These are phyloP conservation scores for Callimico goeldii DNA, from an alignment of 2,797 vertebrate species.

Conservation along the genomic window DNA sequence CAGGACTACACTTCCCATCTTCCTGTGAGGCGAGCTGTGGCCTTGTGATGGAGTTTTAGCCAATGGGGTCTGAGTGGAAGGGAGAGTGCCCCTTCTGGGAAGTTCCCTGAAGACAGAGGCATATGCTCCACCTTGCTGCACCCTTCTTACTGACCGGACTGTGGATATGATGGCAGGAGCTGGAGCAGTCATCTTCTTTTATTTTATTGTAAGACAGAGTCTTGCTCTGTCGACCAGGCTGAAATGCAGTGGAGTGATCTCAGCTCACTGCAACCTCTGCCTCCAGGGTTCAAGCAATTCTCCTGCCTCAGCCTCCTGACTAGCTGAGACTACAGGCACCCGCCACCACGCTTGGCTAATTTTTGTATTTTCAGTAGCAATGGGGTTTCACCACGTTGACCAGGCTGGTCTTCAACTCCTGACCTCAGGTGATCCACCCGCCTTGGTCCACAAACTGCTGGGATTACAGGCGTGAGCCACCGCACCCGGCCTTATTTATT, in stretches of 20 bases:
- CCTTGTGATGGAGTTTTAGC: background rate
- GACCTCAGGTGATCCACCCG: background rate
- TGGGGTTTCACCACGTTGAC: background rate
- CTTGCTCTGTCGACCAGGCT: background rate
- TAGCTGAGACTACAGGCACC: background rate
- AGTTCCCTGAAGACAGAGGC: background rate
- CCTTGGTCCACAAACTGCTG: background rate
- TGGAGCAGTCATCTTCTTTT: background rate
- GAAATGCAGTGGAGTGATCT: background rate
- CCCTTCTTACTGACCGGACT: background rate
- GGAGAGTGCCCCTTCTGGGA: background rate
- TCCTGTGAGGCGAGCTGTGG: background rate
- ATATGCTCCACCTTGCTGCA: too few species aligned
- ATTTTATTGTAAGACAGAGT: background rate
- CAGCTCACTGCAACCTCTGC: background rate
- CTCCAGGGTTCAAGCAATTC: background rate
- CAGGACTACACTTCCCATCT: background rate
- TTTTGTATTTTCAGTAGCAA: background rate
- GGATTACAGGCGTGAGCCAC: background rate
- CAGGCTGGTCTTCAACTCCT: background rate
- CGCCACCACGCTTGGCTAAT: background rate
- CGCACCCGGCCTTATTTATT: background rate
- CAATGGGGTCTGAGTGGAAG: background rate
- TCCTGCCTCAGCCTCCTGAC: background rate
- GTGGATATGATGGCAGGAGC: background rate